These are phyloP conservation scores for Halyomorpha halys DNA, from an alignment of 1,140 invertebrate genomes.

Conservation along the genomic window DNA sequence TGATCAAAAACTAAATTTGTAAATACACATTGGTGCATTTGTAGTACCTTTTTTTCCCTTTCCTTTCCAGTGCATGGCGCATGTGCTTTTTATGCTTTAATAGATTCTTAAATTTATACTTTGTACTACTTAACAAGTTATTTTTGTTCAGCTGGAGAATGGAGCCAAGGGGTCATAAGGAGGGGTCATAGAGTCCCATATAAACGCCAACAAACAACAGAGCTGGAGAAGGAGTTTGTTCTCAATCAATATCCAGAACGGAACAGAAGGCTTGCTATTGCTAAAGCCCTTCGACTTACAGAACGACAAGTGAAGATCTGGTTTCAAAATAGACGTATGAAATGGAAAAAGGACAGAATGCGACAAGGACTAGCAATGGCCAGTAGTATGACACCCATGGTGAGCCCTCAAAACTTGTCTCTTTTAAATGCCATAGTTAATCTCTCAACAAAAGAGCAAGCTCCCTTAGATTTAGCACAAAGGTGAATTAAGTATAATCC, in stretches of 20 bases:
- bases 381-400: conserved; percentile 6
- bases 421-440: conserved; percentile 27
- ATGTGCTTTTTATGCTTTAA: conserved; percentile 1
- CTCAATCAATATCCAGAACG: conserved; percentile 96
- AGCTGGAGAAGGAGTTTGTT: conserved; percentile 97
- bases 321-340: conserved; percentile 95
- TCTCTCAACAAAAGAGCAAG: conserved; percentile 24
- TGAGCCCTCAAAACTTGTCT: conserved; percentile 19
- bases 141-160: conserved; percentile 24
- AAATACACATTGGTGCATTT: not conserved
- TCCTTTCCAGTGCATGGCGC: conserved; percentile 9
- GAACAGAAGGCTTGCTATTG: conserved; percentile 94
- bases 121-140: not conserved
- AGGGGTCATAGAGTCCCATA: conserved; percentile 46
- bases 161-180: conserved; percentile 23
- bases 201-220: conserved; percentile 93
- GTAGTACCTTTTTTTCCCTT: conserved; percentile 14
- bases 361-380: conserved; percentile 21
- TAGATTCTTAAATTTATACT: not conserved
- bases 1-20: not conserved
- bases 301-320: conserved; percentile 95
- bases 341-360: conserved; percentile 83
- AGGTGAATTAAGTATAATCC: conserved; percentile 8
- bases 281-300: conserved; percentile 87
- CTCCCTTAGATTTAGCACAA: conserved; percentile 24